Base-by-base conservation (phyloP, 2,888 invertebrate genomes). In the Stictocephala bisonia region DNA sequence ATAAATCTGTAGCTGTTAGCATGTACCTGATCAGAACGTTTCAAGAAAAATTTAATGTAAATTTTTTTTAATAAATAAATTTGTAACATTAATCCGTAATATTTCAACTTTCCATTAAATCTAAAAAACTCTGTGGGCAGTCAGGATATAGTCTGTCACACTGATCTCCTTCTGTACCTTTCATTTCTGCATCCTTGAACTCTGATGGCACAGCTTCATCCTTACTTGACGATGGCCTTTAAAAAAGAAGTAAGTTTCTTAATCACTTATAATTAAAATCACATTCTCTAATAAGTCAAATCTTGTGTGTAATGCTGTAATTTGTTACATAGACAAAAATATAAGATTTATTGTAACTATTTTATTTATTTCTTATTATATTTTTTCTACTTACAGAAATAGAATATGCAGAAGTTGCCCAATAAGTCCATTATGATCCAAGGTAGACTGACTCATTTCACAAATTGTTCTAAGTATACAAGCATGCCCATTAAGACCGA, bases 171-270 rank as follows among this genome's bases (percentile, higher is more conserved):
- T 60, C 64, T n/a, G 24, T 22, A 48, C 50, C 67, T 20, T 74
- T 72, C 29, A 85, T 84, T 81, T 90, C 89, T 11, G 90, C 90
- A 79, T 88, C 86, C 78, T 87, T 86, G 79, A 86, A 87, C 74
- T 83, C 85, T 71, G 86, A 85, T 15, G 87, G 85, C 74, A 90
- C 79, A 68, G 85, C 84, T 74, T 89, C 88, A 31, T 83, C 82
- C 48, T 79, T 79, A 11, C 84, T 83, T 40, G 83, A 80, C 0
- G 86, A 85, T 1, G 87, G 87, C n/a, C 87, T 87, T 75, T 60
- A 84, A 83, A 73, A 60, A 73, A 53, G n/a, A n/a, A n/a, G n/a
- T n/a, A n/a, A n/a, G n/a, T n/a, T n/a, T n/a, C n/a, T n/a, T n/a
- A n/a, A n/a, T n/a, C n/a, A n/a, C n/a, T n/a, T n/a, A n/a, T n/a